Conservation (phyloP, 1,140 invertebrate genomes). For the Caenorhabditis inopinata region DNA sequence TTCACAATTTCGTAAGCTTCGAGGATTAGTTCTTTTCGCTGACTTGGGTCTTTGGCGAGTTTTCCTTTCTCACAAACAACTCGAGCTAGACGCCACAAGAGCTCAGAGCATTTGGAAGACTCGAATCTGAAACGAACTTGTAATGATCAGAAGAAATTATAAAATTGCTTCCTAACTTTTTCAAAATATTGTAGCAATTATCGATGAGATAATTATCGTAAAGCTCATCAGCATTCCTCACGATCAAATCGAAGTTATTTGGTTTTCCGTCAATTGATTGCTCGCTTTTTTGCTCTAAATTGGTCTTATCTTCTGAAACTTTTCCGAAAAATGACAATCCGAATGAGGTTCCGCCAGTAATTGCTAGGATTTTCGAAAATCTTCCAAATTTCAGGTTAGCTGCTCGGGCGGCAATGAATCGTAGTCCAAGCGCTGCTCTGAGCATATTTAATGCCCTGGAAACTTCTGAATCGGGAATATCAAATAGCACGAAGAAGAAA, state of each 20-base stretch:
- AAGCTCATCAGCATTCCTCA: conserved; percentile 58
- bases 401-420: background rate
- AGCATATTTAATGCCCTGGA: no score
- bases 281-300: background rate
- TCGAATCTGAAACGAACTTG: conserved; percentile 18
- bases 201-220: conserved; percentile 65
- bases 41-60: conserved; percentile 47
- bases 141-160: no score
- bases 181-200: conserved; percentile 60
- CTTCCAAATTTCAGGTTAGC: no score
- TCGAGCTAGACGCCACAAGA: conserved; percentile 61
- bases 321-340: conserved; percentile 1
- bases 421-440: background rate
- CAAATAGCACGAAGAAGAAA: no score
- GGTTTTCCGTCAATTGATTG: background rate
- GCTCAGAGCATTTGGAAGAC: conserved; percentile 47
- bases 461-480: no score
- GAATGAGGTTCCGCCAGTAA: conserved; percentile 11
- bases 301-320: background rate
- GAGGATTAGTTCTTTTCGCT: conserved; percentile 55
- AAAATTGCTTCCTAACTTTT: conserved; percentile 48
- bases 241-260: conserved; percentile 49
- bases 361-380: background rate
- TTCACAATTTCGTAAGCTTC: conserved; percentile 58
- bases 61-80: conserved; percentile 64